Evolutionary conservation across 2,888 invertebrate species (phyloP), one percentile per base, ranked within the genome.

Genomic region (Lochmaea crataegi): DNA sequence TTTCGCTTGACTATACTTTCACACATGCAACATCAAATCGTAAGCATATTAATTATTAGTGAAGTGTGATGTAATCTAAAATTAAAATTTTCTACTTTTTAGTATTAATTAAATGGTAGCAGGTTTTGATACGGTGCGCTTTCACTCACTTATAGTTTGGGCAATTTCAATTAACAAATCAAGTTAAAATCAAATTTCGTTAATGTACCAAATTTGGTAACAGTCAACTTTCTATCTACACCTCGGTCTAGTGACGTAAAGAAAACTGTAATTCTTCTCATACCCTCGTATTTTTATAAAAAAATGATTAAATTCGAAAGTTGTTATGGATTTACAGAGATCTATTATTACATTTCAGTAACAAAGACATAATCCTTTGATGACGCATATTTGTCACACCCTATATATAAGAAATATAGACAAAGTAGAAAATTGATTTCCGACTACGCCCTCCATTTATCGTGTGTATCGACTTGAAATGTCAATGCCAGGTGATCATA

Each of bases 21-120:
- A 32, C 32, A 32, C 32, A 32, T 32, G 32, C 32, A 32, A 32
- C 32, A 32, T 32, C 32, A 32, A 32, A 32, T 32, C 32, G 7
- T 32, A 32, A 32, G 56, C 56, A 56, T 56, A 16, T 56, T 56
- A 56, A 56, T 56, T 56, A 18, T 56, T 56, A 56, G 16, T 56
- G 14, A 16, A 16, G n/a, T 56, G 56, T 56, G 18, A 56, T 56
- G 56, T 56, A 18, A 56, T 18, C 18, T 16, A 2, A 18, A 56
- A 16, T 56, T 56, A 10, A 16, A 56, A 56, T 56, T 56, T 16
- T 16, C 56, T 56, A 16, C 7, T 56, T 16, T 56, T 56, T 56
- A 7, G 14, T n/a, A 53, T 16, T 53, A 53, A 14, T 53, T 18
- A 18, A 16, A 53, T 53, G 18, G 10, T 53, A 18, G 14, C 10